Base-by-base conservation (phyloP, 2,888 invertebrate species). In the Ptychoptera contaminata region DNA sequence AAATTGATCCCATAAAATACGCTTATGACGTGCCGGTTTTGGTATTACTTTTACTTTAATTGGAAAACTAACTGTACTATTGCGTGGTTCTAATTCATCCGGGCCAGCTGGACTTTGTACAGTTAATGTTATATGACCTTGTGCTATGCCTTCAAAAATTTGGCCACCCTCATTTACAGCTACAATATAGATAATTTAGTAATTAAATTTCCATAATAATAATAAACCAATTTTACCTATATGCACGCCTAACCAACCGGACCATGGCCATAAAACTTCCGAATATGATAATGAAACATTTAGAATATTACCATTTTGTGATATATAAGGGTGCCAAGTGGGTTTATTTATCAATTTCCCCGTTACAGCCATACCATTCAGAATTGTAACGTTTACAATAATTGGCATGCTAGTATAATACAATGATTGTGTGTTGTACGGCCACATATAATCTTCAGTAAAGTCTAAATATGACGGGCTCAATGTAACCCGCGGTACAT, bases 371-470 rank as follows among this genome's bases (percentile, higher is more conserved):
- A 94, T 76, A 2, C 92, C 93, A 68, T 96, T 96, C 45, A 93
- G 72, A 54, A 96, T 85, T 0, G 94, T 96, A 0, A 93, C 83
- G 67, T 96, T 97, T 4, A 88, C 81, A 51, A 96, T 85, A 16
- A 83, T 80, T 0, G 93, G 88, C 67, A 87, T 79, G 35, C 80
- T 82, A 47, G 84, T 82, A 61, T 82, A 77, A 67, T 91, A 96
- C 37, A 96, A 64, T 1, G 94, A 91, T 65, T 96, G 96, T 1
- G 91, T 90, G 62, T 93, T 96, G 57, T 94, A 96, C 0, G 96
- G 96, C 94, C 94, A 97, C 92, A 94, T 93, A 65, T 94, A 97
- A 52, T 90, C 91, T 59, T 94, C 93, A 0, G 87, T 91, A 50
- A 93, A 73, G 63, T 96, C 96, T 51, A 97, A 77, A 62, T 93